These are phyloP conservation scores for Drosophila stalkeri DNA, from an alignment of 2,888 invertebrate species.

Conservation along the genomic window DNA sequence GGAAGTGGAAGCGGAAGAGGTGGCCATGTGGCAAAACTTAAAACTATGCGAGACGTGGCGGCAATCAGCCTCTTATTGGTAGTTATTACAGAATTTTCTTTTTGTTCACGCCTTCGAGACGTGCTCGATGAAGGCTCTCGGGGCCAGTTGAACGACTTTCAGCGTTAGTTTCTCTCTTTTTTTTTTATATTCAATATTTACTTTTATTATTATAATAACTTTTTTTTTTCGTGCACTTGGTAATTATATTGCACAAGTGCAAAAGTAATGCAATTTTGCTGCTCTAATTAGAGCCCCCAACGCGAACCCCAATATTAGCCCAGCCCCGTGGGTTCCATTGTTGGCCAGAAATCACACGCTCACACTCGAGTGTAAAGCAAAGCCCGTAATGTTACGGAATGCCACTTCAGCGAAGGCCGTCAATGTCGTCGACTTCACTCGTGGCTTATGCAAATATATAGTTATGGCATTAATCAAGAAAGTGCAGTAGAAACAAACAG, in stretches of 20 bases:
- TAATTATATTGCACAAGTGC: conserved; percentile 70
- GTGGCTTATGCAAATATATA: conserved; percentile 69
- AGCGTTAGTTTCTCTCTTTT: conserved; percentile 2
- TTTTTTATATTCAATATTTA: conserved; percentile 1
- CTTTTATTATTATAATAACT: conserved; percentile 23
- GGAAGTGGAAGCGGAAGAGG: too few species aligned
- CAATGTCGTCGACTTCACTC: conserved; percentile 48
- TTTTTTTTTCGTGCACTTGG: conserved; percentile 40
- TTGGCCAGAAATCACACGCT: conserved; percentile 25
- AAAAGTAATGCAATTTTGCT: conserved; percentile 68
- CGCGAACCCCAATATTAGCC: conserved; percentile 57
- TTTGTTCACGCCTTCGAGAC: conserved; percentile 38
- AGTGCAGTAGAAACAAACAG: conserved; percentile 44
- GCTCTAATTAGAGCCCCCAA: conserved; percentile 57
- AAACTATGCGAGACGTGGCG: conserved; percentile 38
- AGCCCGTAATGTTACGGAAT: conserved; percentile 34
- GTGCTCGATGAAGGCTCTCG: conserved; percentile 21
- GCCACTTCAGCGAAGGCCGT: conserved; percentile 34
- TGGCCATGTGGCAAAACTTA: conserved; percentile 9
- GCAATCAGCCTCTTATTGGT: conserved; percentile 66
- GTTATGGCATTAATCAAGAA: conserved; percentile 72
- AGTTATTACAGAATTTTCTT: conserved; percentile 60
- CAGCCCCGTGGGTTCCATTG: conserved; percentile 37
- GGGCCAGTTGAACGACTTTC: conserved; percentile 27
- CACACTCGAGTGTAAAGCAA: conserved; percentile 61